Base-by-base conservation (phyloP, 2,888 invertebrate species). In the Leucoma salicis region DNA sequence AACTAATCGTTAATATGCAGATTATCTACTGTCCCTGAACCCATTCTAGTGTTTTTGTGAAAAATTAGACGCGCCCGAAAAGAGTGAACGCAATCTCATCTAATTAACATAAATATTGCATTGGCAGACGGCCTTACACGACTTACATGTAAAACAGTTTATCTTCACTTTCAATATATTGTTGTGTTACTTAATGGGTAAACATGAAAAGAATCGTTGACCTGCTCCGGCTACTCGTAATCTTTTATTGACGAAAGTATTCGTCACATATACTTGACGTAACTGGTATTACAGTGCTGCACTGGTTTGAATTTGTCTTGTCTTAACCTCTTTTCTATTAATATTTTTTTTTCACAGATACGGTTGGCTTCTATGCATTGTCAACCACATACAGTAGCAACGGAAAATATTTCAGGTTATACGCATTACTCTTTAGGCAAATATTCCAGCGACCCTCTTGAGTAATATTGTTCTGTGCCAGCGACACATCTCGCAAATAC, bases 21-120 rank as follows among this genome's bases (percentile, higher is more conserved):
- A 55, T 49, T 43, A 16, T 3, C 3, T 16, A 34, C 18, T 44
- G 62, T 38, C 73, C 74, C 55, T 76, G 76, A 70, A 59, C 70
- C 67, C 38, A 35, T 65, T 74, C 61, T 42, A 33, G 49, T 41
- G 57, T 69, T 69, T n/a, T n/a, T 69, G 61, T 74, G 62, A 39
- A 57, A 58, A 71, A 74, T 74, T 71, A 53, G 69, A 57, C 58
- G 50, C 62, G 64, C 58, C 50, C 48, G 33, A 59, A 54, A 74
- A 72, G 70, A 64, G 56, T 56, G 63, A 66, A 68, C 56, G 70
- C 63, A 63, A 46, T 53, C 57, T 56, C 61, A 53, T 49, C 46
- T 46, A 59, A 73, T 78, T 74, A 66, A 53, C 76, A 77, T 77
- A 77, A 70, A 72, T 56, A 68, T 75, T 74, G 68, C 69, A 66